Conservation (phyloP, 2,797 vertebrate species). For the Euphonia xanthogaster region DNA sequence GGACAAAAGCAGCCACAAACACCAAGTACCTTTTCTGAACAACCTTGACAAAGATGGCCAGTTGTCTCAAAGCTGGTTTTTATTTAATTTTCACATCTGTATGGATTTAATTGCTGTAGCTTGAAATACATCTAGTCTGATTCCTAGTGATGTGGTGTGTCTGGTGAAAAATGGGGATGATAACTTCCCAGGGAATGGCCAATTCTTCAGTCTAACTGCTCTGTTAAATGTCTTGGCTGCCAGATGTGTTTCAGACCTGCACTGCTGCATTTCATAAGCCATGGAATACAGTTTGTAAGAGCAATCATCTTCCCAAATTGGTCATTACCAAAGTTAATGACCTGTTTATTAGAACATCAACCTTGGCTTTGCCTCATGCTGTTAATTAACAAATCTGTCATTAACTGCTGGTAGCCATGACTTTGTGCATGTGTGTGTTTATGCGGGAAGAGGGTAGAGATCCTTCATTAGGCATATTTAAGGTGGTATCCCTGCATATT, state of each 20-base stretch:
- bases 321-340: conserved; percentile 82
- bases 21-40: background rate
- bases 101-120: conserved; percentile 28
- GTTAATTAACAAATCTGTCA: conserved; percentile 82
- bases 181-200: background rate
- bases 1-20: background rate
- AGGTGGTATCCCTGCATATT: conserved; percentile 30
- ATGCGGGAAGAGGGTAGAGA: background rate
- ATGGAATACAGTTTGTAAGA: conserved; percentile 73
- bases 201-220: conserved; percentile 48
- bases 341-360: conserved; percentile 82
- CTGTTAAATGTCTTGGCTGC: conserved; percentile 31
- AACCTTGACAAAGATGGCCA: background rate
- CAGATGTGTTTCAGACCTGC: conserved; percentile 62
- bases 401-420: conserved; percentile 70
- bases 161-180: conserved; percentile 39
- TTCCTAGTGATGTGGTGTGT: background rate
- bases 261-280: conserved; percentile 66
- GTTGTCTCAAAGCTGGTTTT: background rate
- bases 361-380: conserved; percentile 78
- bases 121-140: conserved; percentile 21
- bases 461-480: conserved; percentile 53
- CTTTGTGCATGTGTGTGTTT: conserved; percentile 13
- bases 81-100: background rate
- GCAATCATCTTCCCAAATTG: conserved; percentile 79